A percentile compares a stretch with the other conserved stretches of the same genome.
phyloP scores from a whole-genome alignment of 2,113 vertebrate species.

The Glaucomys volans region DNA sequence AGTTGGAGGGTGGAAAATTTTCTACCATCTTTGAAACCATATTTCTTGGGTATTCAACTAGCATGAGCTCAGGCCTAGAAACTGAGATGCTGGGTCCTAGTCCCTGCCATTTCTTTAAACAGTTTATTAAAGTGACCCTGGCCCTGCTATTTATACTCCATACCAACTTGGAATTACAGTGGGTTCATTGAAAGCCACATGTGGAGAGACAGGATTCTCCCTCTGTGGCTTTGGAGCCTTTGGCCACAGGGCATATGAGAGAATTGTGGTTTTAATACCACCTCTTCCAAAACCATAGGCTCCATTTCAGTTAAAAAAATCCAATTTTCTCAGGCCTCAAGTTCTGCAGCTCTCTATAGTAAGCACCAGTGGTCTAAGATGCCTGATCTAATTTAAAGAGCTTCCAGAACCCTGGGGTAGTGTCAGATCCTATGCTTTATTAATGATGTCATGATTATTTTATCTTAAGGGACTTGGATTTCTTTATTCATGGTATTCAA shows the following conservation, averaged over 20 bases:
- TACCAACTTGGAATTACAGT: slow-evolving; percentile 23
- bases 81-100: neutral
- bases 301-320: slow-evolving; percentile 45
- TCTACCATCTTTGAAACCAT: slow-evolving; percentile 9
- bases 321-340: slow-evolving; percentile 20
- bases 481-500: slow-evolving; percentile 53
- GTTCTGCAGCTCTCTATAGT: slow-evolving; percentile 44
- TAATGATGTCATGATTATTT: slow-evolving; percentile 54
- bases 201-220: slow-evolving; percentile 31
- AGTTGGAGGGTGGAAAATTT: neutral
- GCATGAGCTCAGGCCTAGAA: neutral
- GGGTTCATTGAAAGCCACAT: slow-evolving; percentile 50
- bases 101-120: neutral
- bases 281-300: slow-evolving; percentile 64
- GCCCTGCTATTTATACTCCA: neutral
- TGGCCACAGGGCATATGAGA: slow-evolving; percentile 41
- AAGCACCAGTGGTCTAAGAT: slow-evolving; percentile 50
- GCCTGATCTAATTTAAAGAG: slow-evolving; percentile 64
- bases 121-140: neutral
- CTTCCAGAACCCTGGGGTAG: slow-evolving; percentile 53
- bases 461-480: slow-evolving; percentile 71
- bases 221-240: slow-evolving; percentile 44
- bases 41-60: neutral
- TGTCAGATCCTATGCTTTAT: slow-evolving; percentile 42
- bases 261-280: slow-evolving; percentile 63